Base-by-base conservation (phyloP, 2,888 invertebrate genomes). In the Acrocera orbiculus region DNA sequence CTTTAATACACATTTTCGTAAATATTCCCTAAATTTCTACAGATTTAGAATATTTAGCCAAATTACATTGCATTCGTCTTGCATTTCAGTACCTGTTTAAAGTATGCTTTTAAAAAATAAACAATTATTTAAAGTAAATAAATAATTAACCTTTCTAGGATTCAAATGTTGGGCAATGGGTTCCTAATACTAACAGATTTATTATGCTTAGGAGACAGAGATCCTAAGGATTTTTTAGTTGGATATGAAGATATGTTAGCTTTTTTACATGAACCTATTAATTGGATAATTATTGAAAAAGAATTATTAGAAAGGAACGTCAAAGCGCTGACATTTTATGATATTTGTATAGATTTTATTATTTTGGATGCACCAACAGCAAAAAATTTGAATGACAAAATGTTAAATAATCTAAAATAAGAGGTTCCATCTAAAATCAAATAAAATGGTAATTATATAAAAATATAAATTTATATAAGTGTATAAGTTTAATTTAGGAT, bases 311-410 rank as follows among this genome's bases (percentile, higher is more conserved):
- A 69, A 30, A 75, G 85, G 50, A 82, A 83, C 28, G 86, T 93
- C 1, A 76, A 82, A 63, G 85, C 80, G 35, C 68, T 90, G 52
- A 85, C 90, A 17, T 93, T 96, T 62, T 96, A 89, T 62, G 95
- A 96, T 57, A 78, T 96, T 38, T 89, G 92, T 36, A 63, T 96
- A 48, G 96, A 96, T 63, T 95, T 89, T 56, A 89, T 96, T 44
- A 69, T 96, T 40, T 70, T 96, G 62, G 98, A 98, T 61, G 90
- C 96, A 14, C n/a, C n/a, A n/a, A n/a, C n/a, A n/a, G n/a, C n/a
- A n/a, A n/a, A n/a, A n/a, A n/a, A n/a, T n/a, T n/a, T n/a, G n/a
- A n/a, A n/a, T n/a, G n/a, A n/a, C n/a, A n/a, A n/a, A n/a, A n/a
- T n/a, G n/a, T n/a, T n/a, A n/a, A n/a, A n/a, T n/a, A n/a, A n/a